Percentiles rank a stretch among this genome's conserved stretches.
These are phyloP conservation scores for Erpornis zantholeuca DNA, from an alignment of 2,113 vertebrate species.

Conservation along the genomic window DNA sequence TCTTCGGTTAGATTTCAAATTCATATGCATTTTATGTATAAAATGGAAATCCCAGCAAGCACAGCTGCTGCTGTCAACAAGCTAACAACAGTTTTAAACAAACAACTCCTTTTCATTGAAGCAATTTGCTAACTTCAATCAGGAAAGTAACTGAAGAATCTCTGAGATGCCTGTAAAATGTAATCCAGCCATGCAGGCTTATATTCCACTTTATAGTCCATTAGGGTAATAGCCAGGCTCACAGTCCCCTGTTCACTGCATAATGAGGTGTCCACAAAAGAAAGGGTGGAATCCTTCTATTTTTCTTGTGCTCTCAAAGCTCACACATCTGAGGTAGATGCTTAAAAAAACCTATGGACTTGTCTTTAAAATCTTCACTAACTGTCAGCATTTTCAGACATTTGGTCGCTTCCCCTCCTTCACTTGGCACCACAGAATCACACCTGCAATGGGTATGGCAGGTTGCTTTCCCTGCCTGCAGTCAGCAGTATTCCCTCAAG, in stretches of 20 bases:
- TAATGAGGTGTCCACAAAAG: not conserved
- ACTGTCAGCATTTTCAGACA: not conserved
- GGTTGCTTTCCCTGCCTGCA: not conserved
- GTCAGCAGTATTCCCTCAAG: not conserved
- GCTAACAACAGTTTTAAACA: not conserved
- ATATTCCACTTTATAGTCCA: conserved; percentile 58
- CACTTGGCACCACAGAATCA: not conserved
- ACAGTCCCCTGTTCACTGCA: not conserved
- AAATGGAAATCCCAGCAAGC: conserved; percentile 26
- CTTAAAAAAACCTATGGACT: not conserved
- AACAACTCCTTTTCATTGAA: conserved; percentile 16
- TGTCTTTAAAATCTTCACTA: not conserved
- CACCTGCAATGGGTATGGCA: not conserved
- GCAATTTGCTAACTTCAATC: conserved; percentile 22
- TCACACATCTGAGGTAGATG: not conserved
- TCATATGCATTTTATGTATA: not conserved
- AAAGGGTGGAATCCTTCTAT: not conserved
- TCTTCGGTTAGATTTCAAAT: conserved; percentile 7
- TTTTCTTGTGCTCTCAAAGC: not conserved
- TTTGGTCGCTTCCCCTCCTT: not conserved
- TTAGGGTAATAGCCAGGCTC: conserved; percentile 3
- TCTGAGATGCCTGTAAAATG: not conserved
- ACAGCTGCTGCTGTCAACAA: conserved; percentile 35
- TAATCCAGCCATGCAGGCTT: conserved; percentile 17
- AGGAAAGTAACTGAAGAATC: conserved; percentile 14